Conservation (phyloP, 2,797 vertebrate genomes). For the Halcyon badia region DNA sequence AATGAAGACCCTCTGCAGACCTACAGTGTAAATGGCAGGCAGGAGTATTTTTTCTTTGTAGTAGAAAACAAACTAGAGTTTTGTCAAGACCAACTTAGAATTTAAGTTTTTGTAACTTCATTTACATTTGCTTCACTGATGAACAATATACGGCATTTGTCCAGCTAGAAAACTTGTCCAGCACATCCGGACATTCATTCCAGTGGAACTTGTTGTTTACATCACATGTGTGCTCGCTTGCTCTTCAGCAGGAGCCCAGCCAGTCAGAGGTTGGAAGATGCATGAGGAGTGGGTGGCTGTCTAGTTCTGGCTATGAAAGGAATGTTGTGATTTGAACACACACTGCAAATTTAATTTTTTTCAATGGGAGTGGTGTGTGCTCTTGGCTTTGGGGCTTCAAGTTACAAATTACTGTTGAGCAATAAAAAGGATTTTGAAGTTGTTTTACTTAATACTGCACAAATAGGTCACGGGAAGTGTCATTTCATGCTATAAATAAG, state of each 20-base stretch:
- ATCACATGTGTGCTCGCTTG: background rate
- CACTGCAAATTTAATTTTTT: background rate
- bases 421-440: conserved; percentile 5
- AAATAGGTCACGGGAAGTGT: background rate
- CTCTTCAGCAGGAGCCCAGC: background rate
- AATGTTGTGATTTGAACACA: background rate
- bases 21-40: background rate
- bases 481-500: conserved; percentile 23
- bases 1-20: background rate
- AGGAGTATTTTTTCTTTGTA: background rate
- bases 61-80: background rate
- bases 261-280: background rate
- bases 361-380: background rate
- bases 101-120: background rate
- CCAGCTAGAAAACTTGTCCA: background rate
- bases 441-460: conserved; percentile 3
- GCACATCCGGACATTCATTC: background rate
- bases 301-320: background rate
- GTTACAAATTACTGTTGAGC: background rate
- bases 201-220: background rate
- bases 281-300: background rate
- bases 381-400: background rate
- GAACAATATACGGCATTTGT: background rate
- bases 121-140: background rate
- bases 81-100: background rate